Base-by-base conservation (phyloP, 2,113 vertebrate species). In the Bolborhynchus lineola region DNA sequence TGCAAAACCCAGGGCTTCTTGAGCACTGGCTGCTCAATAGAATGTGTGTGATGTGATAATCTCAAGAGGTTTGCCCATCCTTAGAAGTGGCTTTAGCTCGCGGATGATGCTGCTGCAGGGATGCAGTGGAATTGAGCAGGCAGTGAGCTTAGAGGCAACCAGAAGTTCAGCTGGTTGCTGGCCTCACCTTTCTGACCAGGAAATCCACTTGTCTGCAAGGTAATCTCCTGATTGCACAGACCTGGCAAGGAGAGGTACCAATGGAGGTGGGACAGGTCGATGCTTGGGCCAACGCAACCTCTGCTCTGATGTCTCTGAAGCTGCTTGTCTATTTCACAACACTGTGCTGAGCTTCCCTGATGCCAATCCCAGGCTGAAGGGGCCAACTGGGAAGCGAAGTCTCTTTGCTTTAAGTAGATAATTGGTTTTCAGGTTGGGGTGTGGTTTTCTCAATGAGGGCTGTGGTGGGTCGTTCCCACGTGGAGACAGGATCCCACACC, bases 291-390 rank as follows among this genome's bases (percentile, higher is more conserved):
- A 44, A 60, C 81, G 64, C 53, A 57, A 31, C 77, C 60, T 84
- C 69, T 69, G 78, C 65, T 74, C 69, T 37, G 71, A 41, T 64
- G 35, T 33, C 86, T 85, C 75, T 79, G 52, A 79, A 82, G 67
- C 80, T 59, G 49, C 41, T 42, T 88, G 86, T 39, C 44, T 76
- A 25, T 96, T 97, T 83, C 93, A 74, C 71, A 93, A 92, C 49
- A 11, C 42, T 39, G 1, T 2, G 35, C 77, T 72, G 39, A 68
- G 70, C 57, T 72, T 50, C 53, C 33, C 57, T 1, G 20, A 37
- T 57, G 65, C 65, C 71, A 47, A 14, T n/a, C 49, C 70, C 26
- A 16, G 55, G 50, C 69, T 90, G 78, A 72, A 76, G 57, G 53
- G 62, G n/a, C 41, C 41, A 75, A 71, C 60, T 53, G 77, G 65